phyloP scores from a whole-genome alignment of 2,797 vertebrate genomes.

The Catamblyrhynchus diadema region DNA sequence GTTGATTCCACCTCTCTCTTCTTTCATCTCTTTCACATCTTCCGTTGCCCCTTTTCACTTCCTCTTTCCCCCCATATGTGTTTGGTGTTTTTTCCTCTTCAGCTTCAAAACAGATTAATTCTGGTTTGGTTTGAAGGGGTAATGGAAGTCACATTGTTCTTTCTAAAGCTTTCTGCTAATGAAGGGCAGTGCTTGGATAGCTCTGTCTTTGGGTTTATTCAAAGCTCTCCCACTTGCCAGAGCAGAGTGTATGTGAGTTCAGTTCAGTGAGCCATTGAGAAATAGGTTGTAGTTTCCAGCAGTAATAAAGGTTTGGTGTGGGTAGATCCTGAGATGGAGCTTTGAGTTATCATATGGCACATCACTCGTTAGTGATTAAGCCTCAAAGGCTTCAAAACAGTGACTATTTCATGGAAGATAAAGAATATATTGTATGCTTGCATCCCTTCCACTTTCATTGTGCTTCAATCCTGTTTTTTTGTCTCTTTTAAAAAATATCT shows the following conservation, averaged over 20 bases:
- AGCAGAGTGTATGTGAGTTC: conserved; percentile 5
- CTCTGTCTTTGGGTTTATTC: conserved; percentile 43
- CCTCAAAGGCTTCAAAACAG: conserved; percentile 69
- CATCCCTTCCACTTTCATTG: conserved; percentile 64
- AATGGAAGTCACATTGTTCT: conserved; percentile 32
- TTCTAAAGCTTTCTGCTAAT: conserved; percentile 50
- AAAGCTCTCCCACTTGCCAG: conserved; percentile 10
- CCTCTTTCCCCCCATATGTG: not conserved
- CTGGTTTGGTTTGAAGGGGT: conserved; percentile 7
- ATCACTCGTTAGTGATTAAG: conserved; percentile 79
- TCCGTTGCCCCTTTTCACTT: not conserved
- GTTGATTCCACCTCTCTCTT: not conserved
- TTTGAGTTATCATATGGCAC: conserved; percentile 77
- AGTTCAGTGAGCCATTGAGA: conserved; percentile 16
- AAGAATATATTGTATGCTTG: conserved; percentile 58
- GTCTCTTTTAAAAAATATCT: not conserved
- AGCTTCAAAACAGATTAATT: conserved; percentile 50
- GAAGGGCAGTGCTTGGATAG: conserved; percentile 2
- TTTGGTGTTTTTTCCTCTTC: not conserved
- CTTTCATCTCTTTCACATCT: not conserved
- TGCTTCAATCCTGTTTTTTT: conserved; percentile 14
- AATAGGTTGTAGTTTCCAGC: conserved; percentile 48
- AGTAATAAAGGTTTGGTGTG: conserved; percentile 20
- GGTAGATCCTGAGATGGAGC: conserved; percentile 58
- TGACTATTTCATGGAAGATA: conserved; percentile 60